A percentile compares a stretch with the other conserved stretches of the same genome.
phyloP scores from a whole-genome alignment of 1,140 invertebrate genomes.

The Fopius arisanus region DNA sequence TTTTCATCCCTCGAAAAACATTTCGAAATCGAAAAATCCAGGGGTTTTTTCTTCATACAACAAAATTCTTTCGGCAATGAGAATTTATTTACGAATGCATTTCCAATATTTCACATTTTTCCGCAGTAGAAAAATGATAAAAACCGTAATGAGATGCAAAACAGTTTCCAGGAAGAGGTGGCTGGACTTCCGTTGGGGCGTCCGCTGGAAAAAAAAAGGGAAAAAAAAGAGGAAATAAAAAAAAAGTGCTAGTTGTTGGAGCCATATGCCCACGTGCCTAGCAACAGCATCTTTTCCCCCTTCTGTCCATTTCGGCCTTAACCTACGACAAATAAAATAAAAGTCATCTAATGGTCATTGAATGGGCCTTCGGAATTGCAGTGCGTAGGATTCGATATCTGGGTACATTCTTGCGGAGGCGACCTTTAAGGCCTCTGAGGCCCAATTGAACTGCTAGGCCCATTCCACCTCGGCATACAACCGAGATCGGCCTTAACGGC shows the following conservation, averaged over 20 bases:
- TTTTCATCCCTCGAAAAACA: background rate
- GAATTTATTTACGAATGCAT: no score
- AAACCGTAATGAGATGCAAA: background rate
- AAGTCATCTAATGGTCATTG: background rate
- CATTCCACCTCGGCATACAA: background rate
- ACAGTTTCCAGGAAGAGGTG: background rate
- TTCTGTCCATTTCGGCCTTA: background rate
- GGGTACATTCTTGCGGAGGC: background rate
- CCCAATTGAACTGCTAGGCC: background rate
- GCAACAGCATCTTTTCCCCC: background rate
- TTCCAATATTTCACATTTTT: background rate
- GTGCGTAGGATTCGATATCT: background rate
- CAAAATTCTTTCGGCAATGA: background rate
- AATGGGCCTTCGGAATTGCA: background rate
- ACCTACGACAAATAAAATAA: background rate
- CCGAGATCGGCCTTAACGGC: background rate
- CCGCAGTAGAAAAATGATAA: background rate
- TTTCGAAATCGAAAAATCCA: no score
- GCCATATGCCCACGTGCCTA: background rate
- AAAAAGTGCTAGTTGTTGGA: background rate
- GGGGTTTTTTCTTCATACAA: no score
- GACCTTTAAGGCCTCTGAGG: constrained; percentile 20
- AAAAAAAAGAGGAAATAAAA: background rate
- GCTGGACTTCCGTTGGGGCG: constrained; percentile 7
- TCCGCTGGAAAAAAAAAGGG: background rate